Base-by-base conservation (phyloP, 53 echinoderm and acorn worm genomes). In the Henricia sp. region DNA sequence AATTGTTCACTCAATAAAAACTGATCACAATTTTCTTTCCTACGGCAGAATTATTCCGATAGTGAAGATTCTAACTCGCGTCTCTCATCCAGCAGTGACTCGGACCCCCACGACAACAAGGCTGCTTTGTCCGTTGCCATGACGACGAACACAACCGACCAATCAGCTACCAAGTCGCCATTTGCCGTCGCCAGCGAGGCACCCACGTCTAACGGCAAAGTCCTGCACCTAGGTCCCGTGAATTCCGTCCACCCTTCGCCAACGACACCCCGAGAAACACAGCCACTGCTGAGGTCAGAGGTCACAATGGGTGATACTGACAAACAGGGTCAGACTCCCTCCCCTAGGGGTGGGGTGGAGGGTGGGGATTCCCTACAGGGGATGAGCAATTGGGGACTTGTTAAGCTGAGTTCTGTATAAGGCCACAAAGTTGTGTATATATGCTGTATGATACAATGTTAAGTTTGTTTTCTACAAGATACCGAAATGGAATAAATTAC, bases 331-430 rank as follows among this genome's bases (percentile, higher is more conserved):
- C 67, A 67, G 41, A 60, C 73, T 5, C 17, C 17, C 2, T 39
- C 75, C 37, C 54, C 52, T 0, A 25, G 42, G 75, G 60, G 33
- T 41, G 54, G 21, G 17, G 86, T 17, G 0, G 76, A 54, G 42
- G 53, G 56, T 19, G 73, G 62, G 3, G 74, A 86, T 37, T 53
- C 86, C 16, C 68, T 86, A 0, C 86, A 86, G 44, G 86, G 86
- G 20, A 76, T 86, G 75, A 76, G 67, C 32, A 86, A 86, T 25
- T 86, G 86, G 86, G 86, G 86, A 52, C 66, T 86, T 14, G 67
- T 86, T 16, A 86, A 86, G 67, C 74, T 86, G 6, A 86, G 86
- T 33, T 86, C 86, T 20, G 86, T 86, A 52, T 86, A 76, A 85
- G 63, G 53, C 2, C 9, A 50, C 1, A n/a, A 38, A n/a, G 55